Conservation (phyloP, 2,113 vertebrate species). For the Dunckerocampus dactyliophorus region DNA sequence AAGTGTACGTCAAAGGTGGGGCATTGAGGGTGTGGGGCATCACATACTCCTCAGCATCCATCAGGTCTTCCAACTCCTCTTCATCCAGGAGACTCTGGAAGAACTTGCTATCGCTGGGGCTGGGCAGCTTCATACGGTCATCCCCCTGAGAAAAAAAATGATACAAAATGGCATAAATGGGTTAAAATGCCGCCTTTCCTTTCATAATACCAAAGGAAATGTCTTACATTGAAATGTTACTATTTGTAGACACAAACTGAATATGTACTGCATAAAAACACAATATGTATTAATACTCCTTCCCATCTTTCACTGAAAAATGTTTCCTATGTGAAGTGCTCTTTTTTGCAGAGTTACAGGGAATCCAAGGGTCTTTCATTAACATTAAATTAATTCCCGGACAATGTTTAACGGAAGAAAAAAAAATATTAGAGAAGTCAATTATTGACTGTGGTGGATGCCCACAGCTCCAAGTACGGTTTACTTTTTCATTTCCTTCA, state of each 20-base stretch:
- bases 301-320: too few relatives aligned
- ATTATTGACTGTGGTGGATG: not conserved
- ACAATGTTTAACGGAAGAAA: too few relatives aligned
- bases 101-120: conserved; percentile 96
- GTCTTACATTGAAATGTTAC: too few relatives aligned
- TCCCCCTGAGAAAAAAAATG: conserved; percentile 78
- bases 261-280: too few relatives aligned
- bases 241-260: too few relatives aligned
- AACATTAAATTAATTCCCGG: too few relatives aligned
- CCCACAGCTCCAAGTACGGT: not conserved
- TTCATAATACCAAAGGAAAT: too few relatives aligned
- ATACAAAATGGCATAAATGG: not conserved
- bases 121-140: conserved; percentile 96
- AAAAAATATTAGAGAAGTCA: too few relatives aligned
- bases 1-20: conserved; percentile 89
- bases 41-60: conserved; percentile 98
- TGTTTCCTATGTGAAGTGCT: too few relatives aligned
- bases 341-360: too few relatives aligned
- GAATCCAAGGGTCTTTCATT: too few relatives aligned
- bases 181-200: not conserved
- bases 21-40: conserved; percentile 91
- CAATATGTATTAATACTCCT: too few relatives aligned
- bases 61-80: conserved; percentile 94
- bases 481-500: not conserved
- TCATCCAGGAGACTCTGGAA: conserved; percentile 97